Percentiles rank a stretch among this genome's conserved stretches.
Conservation (phyloP, 2,888 invertebrate species). For the Polymixis flavicincta region DNA sequence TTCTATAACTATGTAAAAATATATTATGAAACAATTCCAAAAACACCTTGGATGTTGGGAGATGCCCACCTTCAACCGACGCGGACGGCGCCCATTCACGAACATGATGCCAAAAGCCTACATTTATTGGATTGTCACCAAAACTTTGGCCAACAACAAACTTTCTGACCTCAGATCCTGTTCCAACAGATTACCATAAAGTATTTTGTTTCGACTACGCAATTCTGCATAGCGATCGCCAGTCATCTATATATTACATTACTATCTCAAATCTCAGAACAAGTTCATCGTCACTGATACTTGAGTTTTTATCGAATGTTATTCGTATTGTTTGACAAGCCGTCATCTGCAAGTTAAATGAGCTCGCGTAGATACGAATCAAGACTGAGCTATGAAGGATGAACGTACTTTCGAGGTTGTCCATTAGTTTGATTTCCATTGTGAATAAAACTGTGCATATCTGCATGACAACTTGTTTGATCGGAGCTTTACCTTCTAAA, state of each 20-base stretch:
- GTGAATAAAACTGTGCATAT: conserved; percentile 41
- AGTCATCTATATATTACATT: conserved; percentile 35
- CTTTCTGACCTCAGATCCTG: conserved; percentile 58
- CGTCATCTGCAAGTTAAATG: conserved; percentile 62
- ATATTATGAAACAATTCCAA: no score
- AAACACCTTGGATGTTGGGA: no score
- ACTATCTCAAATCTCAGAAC: conserved; percentile 51
- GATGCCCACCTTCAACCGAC: no score
- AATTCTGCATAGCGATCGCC: conserved; percentile 46
- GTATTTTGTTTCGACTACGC: conserved; percentile 55
- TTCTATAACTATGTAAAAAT: no score
- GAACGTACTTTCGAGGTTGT: conserved; percentile 48
- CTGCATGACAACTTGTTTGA: conserved; percentile 20
- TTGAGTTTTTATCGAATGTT: conserved; percentile 44
- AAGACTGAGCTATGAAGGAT: conserved; percentile 52
- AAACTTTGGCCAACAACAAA: conserved; percentile 9
- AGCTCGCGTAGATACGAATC: conserved; percentile 56
- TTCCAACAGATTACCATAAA: conserved; percentile 58
- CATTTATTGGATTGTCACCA: conserved; percentile 8
- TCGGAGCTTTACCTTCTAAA: background rate
- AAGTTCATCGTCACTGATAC: conserved; percentile 44
- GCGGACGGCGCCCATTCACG: no score
- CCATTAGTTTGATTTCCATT: conserved; percentile 32
- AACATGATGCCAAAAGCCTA: background rate
- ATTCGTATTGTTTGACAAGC: conserved; percentile 55